A percentile compares a stretch with the other conserved stretches of the same genome.
phyloP scores from a whole-genome alignment of 2,113 vertebrate species.

The Gobiocypris rarus region DNA sequence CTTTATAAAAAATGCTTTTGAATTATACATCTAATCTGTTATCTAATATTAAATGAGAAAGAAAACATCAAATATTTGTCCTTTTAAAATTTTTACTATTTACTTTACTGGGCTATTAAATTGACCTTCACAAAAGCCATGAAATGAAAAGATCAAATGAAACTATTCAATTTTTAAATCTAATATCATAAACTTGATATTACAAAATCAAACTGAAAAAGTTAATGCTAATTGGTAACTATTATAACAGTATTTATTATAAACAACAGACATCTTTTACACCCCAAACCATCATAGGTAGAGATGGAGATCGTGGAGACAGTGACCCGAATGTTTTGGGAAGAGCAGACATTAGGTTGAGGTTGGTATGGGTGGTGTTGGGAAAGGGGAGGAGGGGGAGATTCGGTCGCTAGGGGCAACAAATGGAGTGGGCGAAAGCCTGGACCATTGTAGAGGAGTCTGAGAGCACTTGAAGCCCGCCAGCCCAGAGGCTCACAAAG shows the following conservation, averaged over 20 bases:
- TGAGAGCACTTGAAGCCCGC: slow-evolving; percentile 89
- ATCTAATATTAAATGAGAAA: no score
- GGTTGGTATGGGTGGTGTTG: slow-evolving; percentile 21
- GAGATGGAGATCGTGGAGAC: slow-evolving; percentile 82
- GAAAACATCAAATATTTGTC: no score
- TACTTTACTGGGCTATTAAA: no score
- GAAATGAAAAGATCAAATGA: no score
- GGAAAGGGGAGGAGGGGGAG: slow-evolving; percentile 73
- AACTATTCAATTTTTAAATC: no score
- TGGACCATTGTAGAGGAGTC: slow-evolving; percentile 89
- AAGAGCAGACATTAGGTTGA: slow-evolving; percentile 80
- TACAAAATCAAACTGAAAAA: no score
- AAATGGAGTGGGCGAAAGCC: slow-evolving; percentile 96
- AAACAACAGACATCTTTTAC: not conserved
- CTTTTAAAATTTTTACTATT: no score
- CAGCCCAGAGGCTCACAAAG: slow-evolving; percentile 78
- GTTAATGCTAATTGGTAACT: no score
- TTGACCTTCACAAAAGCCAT: no score
- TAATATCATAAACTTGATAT: no score
- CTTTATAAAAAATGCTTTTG: no score
- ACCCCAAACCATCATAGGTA: slow-evolving; percentile 6
- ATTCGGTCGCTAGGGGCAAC: slow-evolving; percentile 95
- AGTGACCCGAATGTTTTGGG: slow-evolving; percentile 85
- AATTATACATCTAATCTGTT: no score
- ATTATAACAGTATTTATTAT: not conserved